Base-by-base conservation (phyloP, 2,113 vertebrate genomes). In the Cisticola juncidis region DNA sequence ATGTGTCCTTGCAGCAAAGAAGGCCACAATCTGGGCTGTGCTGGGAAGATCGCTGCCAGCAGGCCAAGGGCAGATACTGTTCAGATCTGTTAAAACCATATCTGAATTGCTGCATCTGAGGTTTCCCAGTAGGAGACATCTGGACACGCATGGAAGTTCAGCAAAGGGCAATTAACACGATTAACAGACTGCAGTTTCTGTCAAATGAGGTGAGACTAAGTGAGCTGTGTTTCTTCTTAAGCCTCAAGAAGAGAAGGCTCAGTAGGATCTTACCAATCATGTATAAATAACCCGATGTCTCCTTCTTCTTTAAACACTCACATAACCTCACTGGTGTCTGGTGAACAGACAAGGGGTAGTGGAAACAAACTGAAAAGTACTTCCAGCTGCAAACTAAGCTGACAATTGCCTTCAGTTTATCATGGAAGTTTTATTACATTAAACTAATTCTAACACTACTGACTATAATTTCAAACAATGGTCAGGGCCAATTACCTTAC, bases 11-110 rank as follows among this genome's bases (percentile, higher is more conserved):
- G 36, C 12, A 61, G 40, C 50, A 57, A 57, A 68, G 25, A 9
- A 5, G 8, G 29, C 12, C 12, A 51, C n/a, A 78, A 16, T 24
- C 42, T 66, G 10, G 28, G n/a, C 45, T 86, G 14, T 25, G 22
- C 0, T 31, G 22, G 28, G 15, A 84, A 77, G 24, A 69, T 8
- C 0, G 2, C 0, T 77, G 28, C 8, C 54, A 57, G 45, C 5
- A 70, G 14, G 12, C 31, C 47, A 73, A 61, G 11, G 8, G 9
- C 38, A 70, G 6, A 26, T 51, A 65, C 17, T 36, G 28, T 31
- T 65, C 33, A 73, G 36, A 9, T 54, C 11, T 44, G 7, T 12
- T 53, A 29, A 73, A 48, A 65, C 7, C 2, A 0, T 6, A 57
- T 23, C 31, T 28, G 6, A 66, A 21, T 14, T 54, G 21, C 16